A percentile compares a stretch with the other conserved stretches of the same genome.
Evolutionary conservation across 2,113 vertebrate genomes (phyloP).

Genomic region (Neotoma lepida): DNA sequence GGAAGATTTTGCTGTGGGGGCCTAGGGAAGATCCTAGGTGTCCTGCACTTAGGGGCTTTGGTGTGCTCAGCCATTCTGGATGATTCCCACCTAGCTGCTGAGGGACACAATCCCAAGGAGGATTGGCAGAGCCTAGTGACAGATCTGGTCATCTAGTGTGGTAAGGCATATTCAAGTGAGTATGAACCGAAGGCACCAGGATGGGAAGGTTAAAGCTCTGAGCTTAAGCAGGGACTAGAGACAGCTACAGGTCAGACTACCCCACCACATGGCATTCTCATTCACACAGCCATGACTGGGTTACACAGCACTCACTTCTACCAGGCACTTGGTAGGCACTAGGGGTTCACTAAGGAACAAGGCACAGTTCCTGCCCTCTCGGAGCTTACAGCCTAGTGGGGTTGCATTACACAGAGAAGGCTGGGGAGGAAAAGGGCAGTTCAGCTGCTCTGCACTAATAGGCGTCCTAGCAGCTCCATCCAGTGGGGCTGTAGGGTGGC

Average conservation of each 20-base stretch:
- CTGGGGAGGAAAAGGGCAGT: background rate
- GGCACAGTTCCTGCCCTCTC: slow-evolving; percentile 40
- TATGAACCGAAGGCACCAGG: background rate
- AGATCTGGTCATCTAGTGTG: slow-evolving; percentile 38
- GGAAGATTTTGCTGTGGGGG: background rate
- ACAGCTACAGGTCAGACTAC: background rate
- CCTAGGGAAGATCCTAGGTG: background rate
- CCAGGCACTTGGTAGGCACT: slow-evolving; percentile 16
- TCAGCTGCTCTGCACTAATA: background rate
- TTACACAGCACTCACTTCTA: background rate
- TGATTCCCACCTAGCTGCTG: background rate
- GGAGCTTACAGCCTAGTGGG: background rate
- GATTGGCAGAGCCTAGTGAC: rapidly evolving
- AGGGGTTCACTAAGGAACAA: background rate
- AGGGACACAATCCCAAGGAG: background rate
- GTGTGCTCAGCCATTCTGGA: background rate
- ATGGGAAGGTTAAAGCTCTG: slow-evolving; percentile 1
- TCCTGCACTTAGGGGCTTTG: background rate
- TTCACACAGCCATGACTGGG: rapidly evolving
- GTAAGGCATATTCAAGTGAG: slow-evolving; percentile 55
- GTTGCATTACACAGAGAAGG: background rate
- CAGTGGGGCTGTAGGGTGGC: rapidly evolving
- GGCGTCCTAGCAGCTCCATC: background rate
- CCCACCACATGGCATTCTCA: rapidly evolving
- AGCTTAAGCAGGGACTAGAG: background rate